Evolutionary conservation across 2,888 invertebrate genomes (phyloP), one percentile per base, ranked within the genome.

Genomic region (Drosophila subsilvestris): DNA sequence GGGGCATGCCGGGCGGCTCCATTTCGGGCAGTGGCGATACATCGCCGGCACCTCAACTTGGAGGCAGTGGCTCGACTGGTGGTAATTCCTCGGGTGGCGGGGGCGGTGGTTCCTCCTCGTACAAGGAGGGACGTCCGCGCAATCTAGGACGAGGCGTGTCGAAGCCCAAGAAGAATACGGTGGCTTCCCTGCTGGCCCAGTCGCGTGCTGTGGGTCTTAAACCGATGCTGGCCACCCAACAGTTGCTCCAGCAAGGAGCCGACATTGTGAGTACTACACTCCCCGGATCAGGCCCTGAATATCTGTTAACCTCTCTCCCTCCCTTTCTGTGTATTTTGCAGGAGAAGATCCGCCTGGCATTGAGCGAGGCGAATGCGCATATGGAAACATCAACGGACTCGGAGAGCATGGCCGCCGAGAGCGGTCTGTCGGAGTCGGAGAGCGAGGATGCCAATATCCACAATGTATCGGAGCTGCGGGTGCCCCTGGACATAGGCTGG

Each of bases 91-190:
- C 79, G 1, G 67, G 67, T 1, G 79, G 74, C 3, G 62, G 75
- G 0, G 71, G 79, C 0, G 71, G 75, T 0, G 65, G 78, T 2
- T 79, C 87, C 0, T 76, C 83, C 12, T 79, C 76, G 9, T 92
- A 90, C 45, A 95, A 97, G 74, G 97, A 97, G 89, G 96, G 96
- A 4, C 92, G 97, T 37, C 97, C 97, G 0, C 94, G 97, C 10
- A 97, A 97, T 92, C 93, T 97, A 27, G 97, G 97, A 25, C 94
- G 97, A 7, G 97, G 97, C 0, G 96, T 97, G 22, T 97, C 97
- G 85, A 97, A 97, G 91, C 97, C 97, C 73, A 97, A 97, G 94
- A 97, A 97, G 93, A 97, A 97, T 91, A 97, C 97, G 0, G 97
- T 97, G 1, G 97, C 97, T 0, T 97, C 97, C 2, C 92, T 97